phyloP scores from a whole-genome alignment of 1,140 invertebrate genomes.

The Acromyrmex charruanus region DNA sequence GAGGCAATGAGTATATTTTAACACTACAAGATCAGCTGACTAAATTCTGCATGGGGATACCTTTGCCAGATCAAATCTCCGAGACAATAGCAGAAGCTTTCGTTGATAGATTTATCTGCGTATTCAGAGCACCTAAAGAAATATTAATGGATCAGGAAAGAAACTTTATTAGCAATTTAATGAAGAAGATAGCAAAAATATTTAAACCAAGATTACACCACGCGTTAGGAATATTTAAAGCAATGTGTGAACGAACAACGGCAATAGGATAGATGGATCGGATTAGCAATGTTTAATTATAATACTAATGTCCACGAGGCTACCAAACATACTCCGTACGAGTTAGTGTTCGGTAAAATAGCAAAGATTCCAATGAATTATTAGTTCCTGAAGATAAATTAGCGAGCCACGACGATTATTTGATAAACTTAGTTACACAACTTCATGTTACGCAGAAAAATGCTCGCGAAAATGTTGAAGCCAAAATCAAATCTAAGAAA shows the following conservation, averaged over 20 bases:
- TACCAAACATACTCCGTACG: neutral
- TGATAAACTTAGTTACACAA: too few relatives aligned
- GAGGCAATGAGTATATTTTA: neutral
- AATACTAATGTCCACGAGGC: neutral
- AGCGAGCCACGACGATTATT: too few relatives aligned
- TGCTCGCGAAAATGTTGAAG: too few relatives aligned
- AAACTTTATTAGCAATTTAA: neutral
- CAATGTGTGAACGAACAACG: neutral
- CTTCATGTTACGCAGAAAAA: too few relatives aligned
- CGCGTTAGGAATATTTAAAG: neutral
- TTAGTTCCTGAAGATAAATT: neutral
- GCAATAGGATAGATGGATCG: neutral
- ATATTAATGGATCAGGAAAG: neutral
- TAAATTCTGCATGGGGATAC: neutral
- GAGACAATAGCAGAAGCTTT: neutral
- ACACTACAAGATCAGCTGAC: neutral
- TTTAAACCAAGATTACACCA: neutral
- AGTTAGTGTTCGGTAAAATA: conserved; percentile 1
- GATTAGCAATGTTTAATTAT: neutral
- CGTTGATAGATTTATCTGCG: neutral
- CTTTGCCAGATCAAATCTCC: neutral
- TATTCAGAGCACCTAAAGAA: neutral
- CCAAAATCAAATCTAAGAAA: too few relatives aligned
- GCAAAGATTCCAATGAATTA: neutral
- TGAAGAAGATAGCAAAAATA: neutral